Evolutionary conservation across 2,113 vertebrate genomes (phyloP).

Genomic region (Craseonycteris thonglongyai): DNA sequence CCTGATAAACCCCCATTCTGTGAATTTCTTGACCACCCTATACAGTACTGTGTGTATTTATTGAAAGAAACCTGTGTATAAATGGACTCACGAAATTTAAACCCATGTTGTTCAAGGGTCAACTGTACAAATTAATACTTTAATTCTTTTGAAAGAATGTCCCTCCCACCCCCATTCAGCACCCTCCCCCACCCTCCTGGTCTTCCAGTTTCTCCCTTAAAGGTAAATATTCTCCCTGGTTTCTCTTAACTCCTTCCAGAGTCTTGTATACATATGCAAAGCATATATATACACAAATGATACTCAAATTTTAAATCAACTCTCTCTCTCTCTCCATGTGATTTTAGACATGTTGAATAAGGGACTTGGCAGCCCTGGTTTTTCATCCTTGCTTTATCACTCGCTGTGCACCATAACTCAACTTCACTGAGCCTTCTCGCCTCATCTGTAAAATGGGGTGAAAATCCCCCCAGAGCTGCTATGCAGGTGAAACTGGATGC

Average conservation of each 20-base stretch:
- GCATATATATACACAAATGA: conserved; percentile 25
- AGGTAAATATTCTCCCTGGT: neutral
- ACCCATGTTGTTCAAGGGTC: neutral
- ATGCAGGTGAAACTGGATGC: neutral
- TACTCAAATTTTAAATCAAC: conserved; percentile 49
- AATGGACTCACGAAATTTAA: neutral
- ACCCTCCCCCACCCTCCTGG: neutral
- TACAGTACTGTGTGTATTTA: neutral
- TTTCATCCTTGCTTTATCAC: neutral
- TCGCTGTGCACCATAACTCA: neutral
- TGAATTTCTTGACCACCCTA: no score
- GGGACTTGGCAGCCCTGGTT: neutral
- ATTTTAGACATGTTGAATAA: neutral
- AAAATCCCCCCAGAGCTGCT: neutral
- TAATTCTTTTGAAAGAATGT: neutral
- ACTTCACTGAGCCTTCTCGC: neutral
- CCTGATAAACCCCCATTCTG: no score
- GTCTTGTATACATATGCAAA: neutral
- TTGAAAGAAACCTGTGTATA: neutral
- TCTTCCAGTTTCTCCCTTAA: neutral
- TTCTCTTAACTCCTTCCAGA: conserved; percentile 5
- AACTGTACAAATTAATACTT: neutral
- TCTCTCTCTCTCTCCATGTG: neutral
- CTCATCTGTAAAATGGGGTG: conserved; percentile 7
- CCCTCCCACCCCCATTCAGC: neutral